Conservation (phyloP, 2,888 invertebrate genomes). For the Bugulina stolonifera region DNA sequence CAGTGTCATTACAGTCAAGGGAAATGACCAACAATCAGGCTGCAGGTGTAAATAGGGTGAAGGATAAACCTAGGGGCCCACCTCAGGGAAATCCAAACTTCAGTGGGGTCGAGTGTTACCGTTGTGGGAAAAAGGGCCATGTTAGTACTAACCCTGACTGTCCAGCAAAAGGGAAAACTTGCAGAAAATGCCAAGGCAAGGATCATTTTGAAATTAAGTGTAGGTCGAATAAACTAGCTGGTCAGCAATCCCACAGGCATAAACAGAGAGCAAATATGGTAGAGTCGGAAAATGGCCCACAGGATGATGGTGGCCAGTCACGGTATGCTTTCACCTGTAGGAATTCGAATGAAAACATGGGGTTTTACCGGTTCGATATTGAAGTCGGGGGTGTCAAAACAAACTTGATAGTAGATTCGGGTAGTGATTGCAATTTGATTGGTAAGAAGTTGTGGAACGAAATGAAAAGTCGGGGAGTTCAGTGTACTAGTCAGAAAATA, state of each 20-base stretch:
- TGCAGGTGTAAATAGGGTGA: no score
- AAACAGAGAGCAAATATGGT: neutral
- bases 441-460: neutral
- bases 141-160: no score
- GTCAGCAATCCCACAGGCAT: neutral
- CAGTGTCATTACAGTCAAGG: neutral
- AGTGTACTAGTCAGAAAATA: neutral
- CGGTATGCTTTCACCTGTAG: neutral
- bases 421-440: neutral
- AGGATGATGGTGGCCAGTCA: neutral
- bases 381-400: neutral
- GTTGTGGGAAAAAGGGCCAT: neutral
- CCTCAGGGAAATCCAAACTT: neutral
- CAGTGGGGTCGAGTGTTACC: slow-evolving; percentile 1
- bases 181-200: neutral
- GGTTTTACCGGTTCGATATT: neutral
- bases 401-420: neutral
- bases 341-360: neutral
- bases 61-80: no score
- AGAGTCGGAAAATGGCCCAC: neutral
- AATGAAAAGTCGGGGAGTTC: neutral
- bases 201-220: neutral
- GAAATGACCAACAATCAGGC: no score
- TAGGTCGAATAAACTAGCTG: neutral
- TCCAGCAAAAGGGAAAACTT: neutral